Conservation (phyloP, 2,888 invertebrate species). For the Cantharis flavilabris region DNA sequence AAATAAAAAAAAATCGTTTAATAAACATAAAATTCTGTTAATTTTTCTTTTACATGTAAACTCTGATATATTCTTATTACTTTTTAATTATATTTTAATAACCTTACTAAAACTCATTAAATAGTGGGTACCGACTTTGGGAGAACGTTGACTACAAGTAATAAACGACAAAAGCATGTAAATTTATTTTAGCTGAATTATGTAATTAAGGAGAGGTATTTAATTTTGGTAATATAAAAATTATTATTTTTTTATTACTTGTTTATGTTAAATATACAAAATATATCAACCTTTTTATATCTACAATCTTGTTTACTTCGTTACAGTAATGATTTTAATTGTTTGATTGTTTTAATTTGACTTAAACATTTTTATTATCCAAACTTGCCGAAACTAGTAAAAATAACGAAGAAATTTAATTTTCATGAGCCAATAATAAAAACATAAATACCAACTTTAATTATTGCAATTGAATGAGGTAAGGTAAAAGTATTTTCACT, state of each 20-base stretch:
- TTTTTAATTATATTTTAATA: not conserved
- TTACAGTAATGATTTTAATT: not conserved
- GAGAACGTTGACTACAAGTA: not conserved
- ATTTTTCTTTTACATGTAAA: not conserved
- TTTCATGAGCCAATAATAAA: not conserved
- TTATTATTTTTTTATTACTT: not conserved
- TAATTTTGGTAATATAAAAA: not conserved
- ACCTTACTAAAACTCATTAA: not conserved
- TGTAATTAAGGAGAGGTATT: not conserved
- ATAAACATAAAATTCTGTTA: not conserved
- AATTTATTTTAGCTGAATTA: not conserved
- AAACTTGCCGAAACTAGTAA: not conserved
- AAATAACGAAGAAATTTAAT: not conserved
- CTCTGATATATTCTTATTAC: not conserved
- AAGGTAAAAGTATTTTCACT: not conserved
- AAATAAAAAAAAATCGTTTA: not conserved
- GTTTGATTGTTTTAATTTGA: not conserved
- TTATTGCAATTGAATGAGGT: not conserved
- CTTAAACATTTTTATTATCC: not conserved
- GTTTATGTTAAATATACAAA: not conserved
- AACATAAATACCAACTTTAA: not conserved
- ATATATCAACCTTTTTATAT: not conserved
- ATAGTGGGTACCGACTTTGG: not conserved
- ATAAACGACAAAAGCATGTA: not conserved
- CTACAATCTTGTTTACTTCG: not conserved